These are phyloP conservation scores for Chymomyza fuscimana DNA, from an alignment of 2,888 invertebrate species.

Conservation along the genomic window DNA sequence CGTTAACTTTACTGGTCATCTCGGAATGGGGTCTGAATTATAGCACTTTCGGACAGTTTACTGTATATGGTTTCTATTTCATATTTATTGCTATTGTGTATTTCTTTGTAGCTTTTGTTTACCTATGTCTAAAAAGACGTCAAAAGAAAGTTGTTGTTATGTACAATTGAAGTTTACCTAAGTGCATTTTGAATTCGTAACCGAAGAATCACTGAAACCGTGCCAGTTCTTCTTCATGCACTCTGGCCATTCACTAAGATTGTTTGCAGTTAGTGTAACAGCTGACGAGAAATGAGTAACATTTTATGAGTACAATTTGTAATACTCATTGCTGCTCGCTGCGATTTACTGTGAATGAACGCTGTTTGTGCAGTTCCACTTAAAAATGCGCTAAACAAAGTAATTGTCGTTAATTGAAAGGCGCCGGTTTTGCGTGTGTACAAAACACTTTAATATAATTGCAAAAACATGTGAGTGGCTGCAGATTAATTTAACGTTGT, in stretches of 20 bases:
- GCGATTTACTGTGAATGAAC: not conserved
- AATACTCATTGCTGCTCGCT: not conserved
- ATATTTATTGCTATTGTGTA: slow-evolving; percentile 71
- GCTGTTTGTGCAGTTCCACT: too few relatives aligned
- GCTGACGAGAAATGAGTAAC: not conserved
- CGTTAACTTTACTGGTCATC: slow-evolving; percentile 83
- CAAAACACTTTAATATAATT: not conserved
- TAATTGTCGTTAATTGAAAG: not conserved
- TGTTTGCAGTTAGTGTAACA: not conserved
- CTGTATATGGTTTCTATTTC: slow-evolving; percentile 77
- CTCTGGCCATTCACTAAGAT: not conserved
- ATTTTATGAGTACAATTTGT: not conserved
- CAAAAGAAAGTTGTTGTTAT: not conserved
- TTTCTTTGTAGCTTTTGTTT: slow-evolving; percentile 57
- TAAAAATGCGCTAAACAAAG: not conserved
- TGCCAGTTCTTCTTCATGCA: not conserved
- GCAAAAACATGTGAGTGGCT: not conserved
- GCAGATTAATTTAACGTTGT: not conserved
- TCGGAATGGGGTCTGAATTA: slow-evolving; percentile 73
- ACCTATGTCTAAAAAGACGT: slow-evolving; percentile 19
- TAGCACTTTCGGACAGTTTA: slow-evolving; percentile 69
- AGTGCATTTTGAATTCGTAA: not conserved
- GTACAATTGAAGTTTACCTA: not conserved
- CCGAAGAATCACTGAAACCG: not conserved
- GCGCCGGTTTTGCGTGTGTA: not conserved